Percentiles rank a stretch among this genome's conserved stretches.
These are phyloP conservation scores for Lasiurus cinereus DNA, from an alignment of 2,113 vertebrate species.

Conservation along the genomic window DNA sequence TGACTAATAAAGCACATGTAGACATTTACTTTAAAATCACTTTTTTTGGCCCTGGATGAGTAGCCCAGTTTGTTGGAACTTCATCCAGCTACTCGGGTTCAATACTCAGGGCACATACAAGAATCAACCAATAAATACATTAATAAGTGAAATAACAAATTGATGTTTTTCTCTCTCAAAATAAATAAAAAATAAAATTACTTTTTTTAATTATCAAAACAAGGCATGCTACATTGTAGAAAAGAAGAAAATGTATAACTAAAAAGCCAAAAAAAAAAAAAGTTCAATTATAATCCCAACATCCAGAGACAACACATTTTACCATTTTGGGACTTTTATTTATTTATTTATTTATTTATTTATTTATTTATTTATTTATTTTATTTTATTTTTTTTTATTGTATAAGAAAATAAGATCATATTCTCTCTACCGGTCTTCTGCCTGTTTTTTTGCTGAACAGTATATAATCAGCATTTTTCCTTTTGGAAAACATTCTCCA, in stretches of 20 bases:
- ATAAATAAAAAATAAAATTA: neutral
- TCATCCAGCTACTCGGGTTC: neutral
- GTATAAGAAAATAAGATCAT: neutral
- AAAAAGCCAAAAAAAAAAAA: neutral
- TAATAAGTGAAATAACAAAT: neutral
- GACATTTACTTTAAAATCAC: neutral
- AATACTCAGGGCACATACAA: neutral
- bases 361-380: neutral
- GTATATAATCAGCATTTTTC: neutral
- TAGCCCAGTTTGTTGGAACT: neutral
- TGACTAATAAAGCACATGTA: neutral
- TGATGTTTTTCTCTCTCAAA: neutral
- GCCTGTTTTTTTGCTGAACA: neutral
- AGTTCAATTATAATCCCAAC: neutral
- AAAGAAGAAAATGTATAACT: neutral
- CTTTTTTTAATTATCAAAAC: neutral
- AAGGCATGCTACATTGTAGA: neutral
- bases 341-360: neutral
- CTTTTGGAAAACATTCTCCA: neutral
- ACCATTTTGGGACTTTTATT: neutral
- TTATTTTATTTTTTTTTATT: neutral
- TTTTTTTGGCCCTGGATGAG: neutral
- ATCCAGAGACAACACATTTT: neutral
- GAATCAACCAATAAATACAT: neutral
- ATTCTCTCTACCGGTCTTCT: neutral